Percentiles rank a stretch among this genome's conserved stretches.
phyloP scores from a whole-genome alignment of 2,797 vertebrate genomes.

The Ctenosaura bakeri region DNA sequence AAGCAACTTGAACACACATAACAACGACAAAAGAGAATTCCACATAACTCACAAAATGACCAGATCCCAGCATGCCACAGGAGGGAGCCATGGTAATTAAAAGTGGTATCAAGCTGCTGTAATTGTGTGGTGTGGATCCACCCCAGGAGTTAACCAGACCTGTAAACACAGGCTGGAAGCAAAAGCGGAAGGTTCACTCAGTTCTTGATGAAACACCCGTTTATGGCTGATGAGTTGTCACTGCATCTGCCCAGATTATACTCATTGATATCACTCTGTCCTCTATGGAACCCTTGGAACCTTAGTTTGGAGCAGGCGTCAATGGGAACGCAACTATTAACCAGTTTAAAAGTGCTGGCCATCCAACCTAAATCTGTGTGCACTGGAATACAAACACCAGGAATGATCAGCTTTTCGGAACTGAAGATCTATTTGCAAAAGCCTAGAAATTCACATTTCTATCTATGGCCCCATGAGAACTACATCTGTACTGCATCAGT shows the following conservation, averaged over 20 bases:
- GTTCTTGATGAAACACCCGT: neutral
- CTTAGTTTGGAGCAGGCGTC: neutral
- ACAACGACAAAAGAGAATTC: too few species aligned
- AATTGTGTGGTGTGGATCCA: too few species aligned
- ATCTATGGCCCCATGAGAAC: neutral
- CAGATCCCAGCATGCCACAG: too few species aligned
- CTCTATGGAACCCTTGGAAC: too few species aligned
- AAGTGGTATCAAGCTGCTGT: too few species aligned
- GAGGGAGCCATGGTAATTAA: too few species aligned
- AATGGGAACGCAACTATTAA: neutral
- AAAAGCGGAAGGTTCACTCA: neutral
- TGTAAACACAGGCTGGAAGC: neutral
- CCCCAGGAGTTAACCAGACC: too few species aligned
- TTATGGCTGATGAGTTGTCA: neutral
- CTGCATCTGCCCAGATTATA: too few species aligned
- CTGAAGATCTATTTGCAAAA: neutral
- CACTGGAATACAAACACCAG: neutral
- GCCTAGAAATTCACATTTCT: neutral
- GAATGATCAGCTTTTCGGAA: neutral
- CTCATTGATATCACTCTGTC: neutral
- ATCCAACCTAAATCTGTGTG: neutral
- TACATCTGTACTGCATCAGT: neutral
- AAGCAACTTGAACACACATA: too few species aligned
- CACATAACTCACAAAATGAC: too few species aligned
- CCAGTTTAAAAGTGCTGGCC: neutral